Evolutionary conservation across 2,888 invertebrate genomes (phyloP), one percentile per base, ranked within the genome.

Genomic region (Cheilosia grossa): DNA sequence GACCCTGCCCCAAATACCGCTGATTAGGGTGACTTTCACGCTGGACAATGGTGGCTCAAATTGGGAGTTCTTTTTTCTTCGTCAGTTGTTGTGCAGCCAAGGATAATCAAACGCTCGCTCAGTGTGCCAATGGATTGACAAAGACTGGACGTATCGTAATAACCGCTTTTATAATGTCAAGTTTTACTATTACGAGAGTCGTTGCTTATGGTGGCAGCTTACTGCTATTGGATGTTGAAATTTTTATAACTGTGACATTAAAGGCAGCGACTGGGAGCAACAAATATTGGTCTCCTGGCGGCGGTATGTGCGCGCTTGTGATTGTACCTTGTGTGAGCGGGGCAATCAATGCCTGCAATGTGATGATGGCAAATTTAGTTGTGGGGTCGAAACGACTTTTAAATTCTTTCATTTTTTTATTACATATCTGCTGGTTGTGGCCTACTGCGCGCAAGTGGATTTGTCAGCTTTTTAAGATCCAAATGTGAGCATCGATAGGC

Each of bases 91-190:
- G 27, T 27, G 27, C 27, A 63, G 66, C 53, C 75, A 82, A 77
- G 82, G 82, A 82, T 70, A 40, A 30, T 49, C 13, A 24, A 7
- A 30, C 17, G 53, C 30, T 4, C 30, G 33, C 21, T 49, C 49
- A 49, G 24, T n/a, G 27, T 7, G 47, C 33, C 30, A 54, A 13
- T 78, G 64, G 56, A 49, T 69, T 56, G 61, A 56, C 37, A 7
- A 56, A 73, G 59, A 42, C 4, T 59, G 9, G 15, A 33, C 30
- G 4, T 58, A 33, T 19, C 44, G 58, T 10, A 37, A 33, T 6
- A 51, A 54, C 47, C 17, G 7, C 63, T 53, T 47, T 40, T 58
- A 58, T 73, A 73, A 73, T 82, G 77, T 82, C 82, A 82, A 82
- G 82, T 82, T 77, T 72, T 72, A 54, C 37, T 40, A 40, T 61